Conservation (phyloP, 1,140 invertebrate species). For the Brachionus asplanchnoidis region DNA sequence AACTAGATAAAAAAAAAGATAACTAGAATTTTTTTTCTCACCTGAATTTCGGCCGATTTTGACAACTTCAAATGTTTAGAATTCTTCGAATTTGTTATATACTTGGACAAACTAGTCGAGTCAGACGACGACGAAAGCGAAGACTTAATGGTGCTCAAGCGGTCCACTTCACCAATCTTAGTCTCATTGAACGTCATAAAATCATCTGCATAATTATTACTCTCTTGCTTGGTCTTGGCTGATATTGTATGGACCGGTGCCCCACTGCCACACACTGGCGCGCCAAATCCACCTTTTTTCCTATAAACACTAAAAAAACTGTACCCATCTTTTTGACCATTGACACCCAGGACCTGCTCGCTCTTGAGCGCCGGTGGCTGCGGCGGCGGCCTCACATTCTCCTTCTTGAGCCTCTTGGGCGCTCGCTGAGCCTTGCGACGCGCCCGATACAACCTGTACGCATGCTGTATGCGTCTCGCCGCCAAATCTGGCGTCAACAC, state of each 20-base stretch:
- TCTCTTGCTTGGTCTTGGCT: neutral
- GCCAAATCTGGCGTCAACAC: slow-evolving; percentile 6
- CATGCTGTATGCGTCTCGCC: slow-evolving; percentile 1
- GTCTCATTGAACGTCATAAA: slow-evolving; percentile 26
- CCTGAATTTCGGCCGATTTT: neutral
- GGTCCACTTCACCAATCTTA: neutral
- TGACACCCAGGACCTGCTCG: neutral
- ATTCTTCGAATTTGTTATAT: neutral
- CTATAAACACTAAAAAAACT: slow-evolving; percentile 1
- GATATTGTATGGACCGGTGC: neutral
- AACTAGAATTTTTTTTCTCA: neutral
- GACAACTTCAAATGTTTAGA: neutral
- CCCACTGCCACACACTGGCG: neutral
- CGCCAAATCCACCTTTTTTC: neutral
- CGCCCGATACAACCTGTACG: neutral
- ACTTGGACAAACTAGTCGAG: slow-evolving; percentile 31
- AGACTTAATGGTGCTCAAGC: slow-evolving; percentile 1
- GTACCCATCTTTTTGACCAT: neutral
- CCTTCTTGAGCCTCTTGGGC: neutral
- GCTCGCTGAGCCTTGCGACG: neutral
- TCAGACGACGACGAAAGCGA: neutral
- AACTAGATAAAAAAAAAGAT: neutral
- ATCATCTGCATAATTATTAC: slow-evolving; percentile 2
- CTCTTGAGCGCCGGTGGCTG: neutral
- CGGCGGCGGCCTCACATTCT: neutral